These are phyloP conservation scores for Pelvicachromis taeniatus DNA, from an alignment of 2,113 vertebrate species.

Conservation along the genomic window DNA sequence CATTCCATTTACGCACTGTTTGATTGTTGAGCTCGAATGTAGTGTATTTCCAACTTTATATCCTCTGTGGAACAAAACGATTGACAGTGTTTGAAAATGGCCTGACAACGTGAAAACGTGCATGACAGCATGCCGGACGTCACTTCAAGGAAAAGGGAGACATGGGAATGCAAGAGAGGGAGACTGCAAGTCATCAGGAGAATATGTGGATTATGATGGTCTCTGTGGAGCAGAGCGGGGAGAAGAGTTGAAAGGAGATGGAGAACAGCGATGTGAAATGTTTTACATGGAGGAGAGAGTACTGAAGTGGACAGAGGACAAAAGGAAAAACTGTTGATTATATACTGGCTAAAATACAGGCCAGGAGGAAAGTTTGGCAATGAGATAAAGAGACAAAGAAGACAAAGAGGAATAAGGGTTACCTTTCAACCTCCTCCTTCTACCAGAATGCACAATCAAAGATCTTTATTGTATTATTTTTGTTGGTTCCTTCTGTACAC, in stretches of 20 bases:
- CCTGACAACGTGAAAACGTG: conserved; percentile 36
- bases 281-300: background rate
- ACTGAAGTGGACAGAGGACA: background rate
- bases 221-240: conserved; percentile 1
- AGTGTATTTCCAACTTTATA: background rate
- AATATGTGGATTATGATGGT: background rate
- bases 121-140: conserved; percentile 13
- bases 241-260: background rate
- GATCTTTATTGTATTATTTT: background rate
- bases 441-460: background rate
- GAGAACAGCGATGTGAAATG: background rate
- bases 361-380: background rate
- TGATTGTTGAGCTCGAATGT: background rate
- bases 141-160: background rate
- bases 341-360: background rate
- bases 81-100: conserved; percentile 63
- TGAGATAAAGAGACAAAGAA: background rate
- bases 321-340: background rate
- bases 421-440: background rate
- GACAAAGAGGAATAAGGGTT: background rate
- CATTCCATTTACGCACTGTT: background rate
- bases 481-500: background rate
- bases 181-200: background rate
- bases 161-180: background rate
- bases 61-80: conserved; percentile 26